Base-by-base conservation (phyloP, 2,888 invertebrate genomes). In the Mythimna ferrago region DNA sequence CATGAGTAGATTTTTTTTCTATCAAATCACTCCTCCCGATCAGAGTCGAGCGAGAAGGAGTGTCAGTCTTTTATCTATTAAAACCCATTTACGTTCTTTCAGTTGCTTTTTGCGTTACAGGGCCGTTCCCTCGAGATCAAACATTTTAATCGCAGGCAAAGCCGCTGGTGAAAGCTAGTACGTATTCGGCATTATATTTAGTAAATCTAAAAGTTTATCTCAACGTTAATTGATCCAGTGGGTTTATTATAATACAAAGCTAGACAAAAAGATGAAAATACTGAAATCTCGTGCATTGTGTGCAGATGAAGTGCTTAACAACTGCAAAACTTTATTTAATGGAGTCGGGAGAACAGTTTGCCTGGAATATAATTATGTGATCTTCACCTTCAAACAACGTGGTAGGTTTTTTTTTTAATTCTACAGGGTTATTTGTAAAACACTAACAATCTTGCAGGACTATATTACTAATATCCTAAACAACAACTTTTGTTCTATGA, bases 281-380 rank as follows among this genome's bases (percentile, higher is more conserved):
- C n/a, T 53, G 41, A 70, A 71, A 64, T 79, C 32, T 48, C 26
- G 2, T 54, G 11, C 38, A 60, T 73, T 60, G 48, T 72, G 21
- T 58, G 57, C 32, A 57, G 58, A 54, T 51, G 11, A 72, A 58
- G 35, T 64, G 63, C 44, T 79, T 54, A 79, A 19, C 9, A 53
- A 48, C 44, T 75, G 56, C 14, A 38, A 51, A 73, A 63, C 35
- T 62, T 57, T 62, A 71, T 44, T 62, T 44, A 63, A 32, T 77
- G 5, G 7, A 35, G 51, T 61, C 41, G 53, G 5, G 58, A 67
- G 35, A 57, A 53, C 51, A 41, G 21, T 76, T 68, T 67, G 7
- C 21, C 14, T 77, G 6, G 7, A 19, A 44, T 44, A 41, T n/a
- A 54, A 48, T 51, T 19, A 7, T 51, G 51, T 51, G 51, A 2